Percentiles rank a stretch among this genome's conserved stretches.
Evolutionary conservation across 2,888 invertebrate species (phyloP).

Genomic region (Ormyrus rosae): DNA sequence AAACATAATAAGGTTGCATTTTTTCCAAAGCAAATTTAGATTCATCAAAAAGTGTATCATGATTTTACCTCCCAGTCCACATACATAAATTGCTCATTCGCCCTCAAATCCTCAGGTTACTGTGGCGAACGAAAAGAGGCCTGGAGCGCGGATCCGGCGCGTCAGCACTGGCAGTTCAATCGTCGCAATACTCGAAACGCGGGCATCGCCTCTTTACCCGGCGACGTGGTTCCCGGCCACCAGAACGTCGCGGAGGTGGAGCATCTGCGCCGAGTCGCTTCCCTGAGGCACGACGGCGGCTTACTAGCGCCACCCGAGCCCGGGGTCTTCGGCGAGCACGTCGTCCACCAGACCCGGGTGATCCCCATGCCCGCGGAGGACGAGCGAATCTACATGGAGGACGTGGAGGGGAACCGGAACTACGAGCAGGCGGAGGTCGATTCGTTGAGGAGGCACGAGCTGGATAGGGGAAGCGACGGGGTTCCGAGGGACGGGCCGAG

Average conservation of each 20-base stretch:
- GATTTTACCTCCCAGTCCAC: too few species aligned
- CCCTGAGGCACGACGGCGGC: constrained; percentile 11
- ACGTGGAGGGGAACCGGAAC: constrained; percentile 78
- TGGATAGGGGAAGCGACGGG: constrained; percentile 86
- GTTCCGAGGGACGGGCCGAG: constrained; percentile 62
- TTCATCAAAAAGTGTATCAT: not conserved
- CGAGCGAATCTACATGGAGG: constrained; percentile 71
- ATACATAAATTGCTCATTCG: too few species aligned
- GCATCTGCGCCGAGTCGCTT: constrained; percentile 58
- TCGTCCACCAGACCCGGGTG: constrained; percentile 19
- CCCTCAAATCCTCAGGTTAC: constrained; percentile 56
- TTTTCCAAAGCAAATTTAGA: not conserved
- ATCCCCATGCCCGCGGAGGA: constrained; percentile 42
- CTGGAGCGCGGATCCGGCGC: constrained; percentile 88
- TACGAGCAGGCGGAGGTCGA: constrained; percentile 82
- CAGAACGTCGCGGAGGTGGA: constrained; percentile 41
- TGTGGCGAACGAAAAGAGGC: constrained; percentile 81
- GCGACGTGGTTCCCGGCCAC: constrained; percentile 65
- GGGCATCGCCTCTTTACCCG: constrained; percentile 70
- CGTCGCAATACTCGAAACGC: constrained; percentile 78
- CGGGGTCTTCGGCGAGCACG: constrained; percentile 52
- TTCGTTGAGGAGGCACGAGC: constrained; percentile 86
- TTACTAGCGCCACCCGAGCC: not conserved
- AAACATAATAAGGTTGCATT: not conserved
- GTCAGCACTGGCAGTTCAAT: constrained; percentile 84